Conservation (phyloP, 1,140 invertebrate species). For the Cotesia glomerata region DNA sequence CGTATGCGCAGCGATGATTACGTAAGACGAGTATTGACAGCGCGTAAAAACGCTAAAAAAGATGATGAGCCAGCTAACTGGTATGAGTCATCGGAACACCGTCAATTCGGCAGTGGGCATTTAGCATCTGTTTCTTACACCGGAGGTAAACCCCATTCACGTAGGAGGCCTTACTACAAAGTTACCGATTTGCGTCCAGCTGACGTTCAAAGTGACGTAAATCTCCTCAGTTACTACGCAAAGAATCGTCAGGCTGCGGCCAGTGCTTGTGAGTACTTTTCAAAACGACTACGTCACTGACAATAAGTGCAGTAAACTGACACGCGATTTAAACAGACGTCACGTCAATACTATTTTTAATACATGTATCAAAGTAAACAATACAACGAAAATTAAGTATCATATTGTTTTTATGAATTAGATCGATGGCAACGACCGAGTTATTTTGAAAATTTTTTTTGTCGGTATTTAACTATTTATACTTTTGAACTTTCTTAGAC, state of each 20-base stretch:
- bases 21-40: constrained; percentile 67
- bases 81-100: constrained; percentile 70
- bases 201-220: constrained; percentile 73
- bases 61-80: constrained; percentile 68
- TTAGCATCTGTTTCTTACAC: constrained; percentile 80
- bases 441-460: no score
- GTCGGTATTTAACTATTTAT: no score
- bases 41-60: constrained; percentile 65
- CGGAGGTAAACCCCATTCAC: constrained; percentile 76
- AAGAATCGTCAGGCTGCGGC: constrained; percentile 73
- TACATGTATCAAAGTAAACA: background rate
- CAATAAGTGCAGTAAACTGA: background rate
- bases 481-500: no score
- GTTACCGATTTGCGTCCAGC: constrained; percentile 65
- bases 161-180: constrained; percentile 73
- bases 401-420: no score
- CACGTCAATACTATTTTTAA: background rate
- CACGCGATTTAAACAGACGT: background rate
- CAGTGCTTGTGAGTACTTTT: constrained; percentile 56
- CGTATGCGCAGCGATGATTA: constrained; percentile 69
- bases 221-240: constrained; percentile 77
- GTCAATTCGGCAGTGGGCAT: constrained; percentile 73
- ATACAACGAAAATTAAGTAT: no score
- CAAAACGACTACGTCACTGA: constrained; percentile 11
- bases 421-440: no score